Base-by-base conservation (phyloP, 2,113 vertebrate genomes). In the Macquaria australasica region DNA sequence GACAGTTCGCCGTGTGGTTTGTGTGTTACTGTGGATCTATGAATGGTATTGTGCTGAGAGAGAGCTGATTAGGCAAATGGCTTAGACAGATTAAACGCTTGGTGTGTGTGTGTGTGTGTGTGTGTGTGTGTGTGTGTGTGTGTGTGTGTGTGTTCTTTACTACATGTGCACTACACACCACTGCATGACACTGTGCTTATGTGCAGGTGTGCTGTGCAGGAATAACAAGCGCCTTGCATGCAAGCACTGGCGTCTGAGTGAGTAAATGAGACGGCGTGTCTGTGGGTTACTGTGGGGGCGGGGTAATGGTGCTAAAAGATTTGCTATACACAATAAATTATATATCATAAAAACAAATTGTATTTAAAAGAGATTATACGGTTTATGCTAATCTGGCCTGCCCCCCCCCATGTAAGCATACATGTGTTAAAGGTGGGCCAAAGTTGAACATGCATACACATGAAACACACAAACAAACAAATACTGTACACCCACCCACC, bases 11-110 rank as follows among this genome's bases (percentile, higher is more conserved):
- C 70, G 0, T 53, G 53, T 18, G 66, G 79, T 58, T 75, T 67
- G 55, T 60, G 77, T 28, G 58, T 43, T 73, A 60, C 66, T 71
- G 28, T 51, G 64, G 70, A 81, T 83, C 85, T 78, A 69, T 87
- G 88, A 90, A 84, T 69, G 74, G 81, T 69, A 81, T 74, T 92
- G 83, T 85, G 73, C 86, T 60, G 48, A 90, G 73, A 86, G 72
- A 86, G 77, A 86, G 85, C 85, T 81, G 91, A 90, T 93, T 88
- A 92, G 85, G 83, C 81, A 88, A 93, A 88, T 76, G 67, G 84
- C 87, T 94, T 88, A 91, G 84, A 86, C 84, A 83, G 89, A 93
- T 93, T 93, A 89, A 80, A 83, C 1, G 37, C 21, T 76, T 31
- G 28, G 67, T 62, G 88, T 62, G 86, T 59, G 74, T 77, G 43